Conservation (phyloP, 2,888 invertebrate genomes). For the Synanthedon andrenaeformis region DNA sequence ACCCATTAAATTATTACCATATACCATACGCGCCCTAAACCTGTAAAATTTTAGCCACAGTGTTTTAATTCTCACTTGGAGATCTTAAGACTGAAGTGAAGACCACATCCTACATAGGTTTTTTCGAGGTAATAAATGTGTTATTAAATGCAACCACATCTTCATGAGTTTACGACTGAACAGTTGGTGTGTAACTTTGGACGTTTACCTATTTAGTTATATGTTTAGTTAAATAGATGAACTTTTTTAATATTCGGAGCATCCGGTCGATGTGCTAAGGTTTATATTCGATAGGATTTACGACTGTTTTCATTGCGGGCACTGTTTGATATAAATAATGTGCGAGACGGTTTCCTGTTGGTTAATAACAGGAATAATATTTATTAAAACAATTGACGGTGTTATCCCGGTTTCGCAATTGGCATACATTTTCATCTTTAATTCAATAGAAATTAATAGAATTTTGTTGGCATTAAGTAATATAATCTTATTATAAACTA, state of each 20-base stretch:
- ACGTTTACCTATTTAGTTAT: slow-evolving; percentile 41
- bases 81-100: slow-evolving; percentile 22
- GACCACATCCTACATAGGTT: slow-evolving; percentile 53
- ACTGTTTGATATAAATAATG: slow-evolving; percentile 66
- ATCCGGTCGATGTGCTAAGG: slow-evolving; percentile 47
- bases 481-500: too few species aligned
- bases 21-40: not conserved
- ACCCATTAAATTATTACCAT: too few species aligned
- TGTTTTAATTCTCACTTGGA: slow-evolving; percentile 30
- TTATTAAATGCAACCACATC: slow-evolving; percentile 46
- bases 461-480: too few species aligned
- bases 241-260: slow-evolving; percentile 53
- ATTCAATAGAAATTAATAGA: not conserved
- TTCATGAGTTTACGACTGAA: slow-evolving; percentile 26
- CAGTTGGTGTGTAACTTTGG: slow-evolving; percentile 17
- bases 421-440: not conserved
- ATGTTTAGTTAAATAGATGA: slow-evolving; percentile 49
- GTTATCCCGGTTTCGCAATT: not conserved
- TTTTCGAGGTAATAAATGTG: slow-evolving; percentile 43
- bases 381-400: slow-evolving; percentile 50
- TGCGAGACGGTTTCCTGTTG: slow-evolving; percentile 54
- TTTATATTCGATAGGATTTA: slow-evolving; percentile 66
- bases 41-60: slow-evolving; percentile 17
- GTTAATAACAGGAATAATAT: slow-evolving; percentile 55
- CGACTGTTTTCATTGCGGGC: slow-evolving; percentile 65